Conservation (phyloP, 23 tunicate species). For the Phallusia fumigata region DNA sequence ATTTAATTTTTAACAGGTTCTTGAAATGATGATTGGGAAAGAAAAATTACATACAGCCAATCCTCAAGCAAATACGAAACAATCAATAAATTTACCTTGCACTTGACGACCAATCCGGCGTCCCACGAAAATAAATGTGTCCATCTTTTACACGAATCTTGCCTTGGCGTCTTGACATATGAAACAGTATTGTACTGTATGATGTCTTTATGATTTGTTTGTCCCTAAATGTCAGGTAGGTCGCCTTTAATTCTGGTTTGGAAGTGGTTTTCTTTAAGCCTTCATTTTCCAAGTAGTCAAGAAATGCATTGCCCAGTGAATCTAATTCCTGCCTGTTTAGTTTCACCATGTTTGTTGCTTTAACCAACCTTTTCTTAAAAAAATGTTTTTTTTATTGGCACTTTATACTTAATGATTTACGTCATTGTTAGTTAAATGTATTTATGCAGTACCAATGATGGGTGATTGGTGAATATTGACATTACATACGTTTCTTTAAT, state of each 20-base stretch:
- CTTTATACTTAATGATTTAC: too few relatives aligned
- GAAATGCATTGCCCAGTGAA: neutral
- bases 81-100: neutral
- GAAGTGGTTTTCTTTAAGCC: neutral
- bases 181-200: neutral
- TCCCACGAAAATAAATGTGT: neutral
- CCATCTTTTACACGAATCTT: neutral
- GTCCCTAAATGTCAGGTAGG: neutral
- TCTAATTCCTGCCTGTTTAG: neutral
- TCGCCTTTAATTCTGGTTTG: neutral
- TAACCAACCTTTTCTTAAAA: too few relatives aligned
- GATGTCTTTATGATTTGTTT: neutral
- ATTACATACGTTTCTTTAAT: neutral
- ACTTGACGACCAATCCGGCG: neutral
- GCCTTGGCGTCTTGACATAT: conserved; percentile 3
- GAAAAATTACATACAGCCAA: too few relatives aligned
- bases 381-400: too few relatives aligned
- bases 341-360: neutral
- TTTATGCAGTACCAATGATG: too few relatives aligned
- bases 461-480: too few relatives aligned
- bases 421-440: too few relatives aligned
- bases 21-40: too few relatives aligned
- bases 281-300: neutral
- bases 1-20: too few relatives aligned
- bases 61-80: too few relatives aligned